These are phyloP conservation scores for Jaculus jaculus DNA, from an alignment of 2,113 vertebrate genomes.

Conservation along the genomic window DNA sequence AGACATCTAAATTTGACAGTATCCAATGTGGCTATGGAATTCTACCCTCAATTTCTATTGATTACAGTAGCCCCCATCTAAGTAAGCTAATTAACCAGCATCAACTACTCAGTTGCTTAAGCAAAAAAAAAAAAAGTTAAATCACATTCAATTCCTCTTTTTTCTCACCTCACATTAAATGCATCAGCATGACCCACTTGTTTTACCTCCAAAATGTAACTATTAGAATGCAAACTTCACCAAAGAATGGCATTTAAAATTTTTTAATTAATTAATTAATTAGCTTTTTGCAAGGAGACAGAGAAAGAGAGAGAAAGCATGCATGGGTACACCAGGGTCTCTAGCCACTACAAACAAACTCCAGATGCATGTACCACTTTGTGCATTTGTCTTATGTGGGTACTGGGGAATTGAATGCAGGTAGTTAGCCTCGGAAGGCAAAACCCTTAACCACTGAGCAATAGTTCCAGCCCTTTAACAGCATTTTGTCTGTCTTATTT, in stretches of 20 bases:
- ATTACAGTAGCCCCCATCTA: background rate
- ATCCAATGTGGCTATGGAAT: background rate
- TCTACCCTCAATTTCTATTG: background rate
- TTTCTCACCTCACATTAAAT: background rate
- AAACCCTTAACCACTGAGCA: too few relatives aligned
- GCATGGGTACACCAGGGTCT: too few relatives aligned
- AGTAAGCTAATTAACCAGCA: background rate
- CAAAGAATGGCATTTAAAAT: background rate
- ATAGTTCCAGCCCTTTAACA: too few relatives aligned
- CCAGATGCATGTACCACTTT: too few relatives aligned
- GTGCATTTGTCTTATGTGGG: too few relatives aligned
- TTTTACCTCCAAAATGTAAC: conserved; percentile 39
- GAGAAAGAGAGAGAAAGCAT: too few relatives aligned
- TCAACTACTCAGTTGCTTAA: background rate
- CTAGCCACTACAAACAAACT: too few relatives aligned
- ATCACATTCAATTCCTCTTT: background rate
- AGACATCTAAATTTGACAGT: conserved; percentile 22
- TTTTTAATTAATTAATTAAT: too few relatives aligned
- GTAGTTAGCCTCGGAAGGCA: too few relatives aligned
- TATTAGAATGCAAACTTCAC: conserved; percentile 10
- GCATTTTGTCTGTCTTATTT: background rate
- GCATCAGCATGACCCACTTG: background rate
- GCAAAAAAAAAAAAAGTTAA: background rate
- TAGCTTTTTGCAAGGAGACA: too few relatives aligned
- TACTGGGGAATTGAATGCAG: too few relatives aligned